A percentile compares a stretch with the other conserved stretches of the same genome.
These are phyloP conservation scores for Ifrita kowaldi DNA, from an alignment of 2,113 vertebrate species.

Conservation along the genomic window DNA sequence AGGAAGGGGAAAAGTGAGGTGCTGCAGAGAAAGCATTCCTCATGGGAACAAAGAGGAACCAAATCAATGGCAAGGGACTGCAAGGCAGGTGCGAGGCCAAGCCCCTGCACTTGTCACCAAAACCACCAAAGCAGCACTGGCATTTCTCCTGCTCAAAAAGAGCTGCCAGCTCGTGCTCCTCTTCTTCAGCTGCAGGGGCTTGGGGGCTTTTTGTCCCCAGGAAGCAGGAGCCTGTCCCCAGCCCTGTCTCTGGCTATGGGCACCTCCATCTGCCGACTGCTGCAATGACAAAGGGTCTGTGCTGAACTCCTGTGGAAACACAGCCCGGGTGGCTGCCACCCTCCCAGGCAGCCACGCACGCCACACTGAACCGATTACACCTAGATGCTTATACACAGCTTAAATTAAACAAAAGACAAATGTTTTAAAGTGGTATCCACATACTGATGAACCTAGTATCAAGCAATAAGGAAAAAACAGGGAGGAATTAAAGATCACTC, in stretches of 20 bases:
- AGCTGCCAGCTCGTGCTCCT: neutral
- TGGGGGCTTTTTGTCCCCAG: neutral
- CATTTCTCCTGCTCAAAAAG: neutral
- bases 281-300: neutral
- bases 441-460: too few species aligned
- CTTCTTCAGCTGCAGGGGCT: neutral
- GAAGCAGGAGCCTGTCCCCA: neutral
- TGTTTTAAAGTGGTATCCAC: too few species aligned
- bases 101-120: fast-evolving
- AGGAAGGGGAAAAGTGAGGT: too few species aligned
- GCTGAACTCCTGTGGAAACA: neutral
- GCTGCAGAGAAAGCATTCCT: neutral
- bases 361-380: neutral
- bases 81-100: neutral
- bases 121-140: neutral
- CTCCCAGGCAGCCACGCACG: neutral
- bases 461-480: neutral
- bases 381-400: too few species aligned
- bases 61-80: neutral
- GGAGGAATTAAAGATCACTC: neutral
- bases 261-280: neutral
- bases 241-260: neutral
- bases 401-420: too few species aligned
- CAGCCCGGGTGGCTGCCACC: neutral
- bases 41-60: neutral